Evolutionary conservation across 2,888 invertebrate species (phyloP).

Genomic region (Glyphotaelius pellucidus): DNA sequence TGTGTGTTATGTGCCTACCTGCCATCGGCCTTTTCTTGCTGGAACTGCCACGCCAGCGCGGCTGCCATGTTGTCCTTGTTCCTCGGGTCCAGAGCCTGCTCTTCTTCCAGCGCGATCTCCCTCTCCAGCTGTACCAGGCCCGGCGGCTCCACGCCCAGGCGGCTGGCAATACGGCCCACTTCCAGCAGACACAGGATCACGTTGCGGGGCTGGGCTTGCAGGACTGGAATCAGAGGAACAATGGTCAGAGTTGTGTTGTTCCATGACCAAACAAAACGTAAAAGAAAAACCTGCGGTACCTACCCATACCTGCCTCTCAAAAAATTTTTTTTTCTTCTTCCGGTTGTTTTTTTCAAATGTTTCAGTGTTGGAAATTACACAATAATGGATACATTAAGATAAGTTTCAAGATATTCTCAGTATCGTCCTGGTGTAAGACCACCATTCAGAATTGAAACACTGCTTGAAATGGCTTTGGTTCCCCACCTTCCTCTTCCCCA

Average conservation of each 20-base stretch:
- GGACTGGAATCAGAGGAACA: conserved; percentile 75
- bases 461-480: too few relatives aligned
- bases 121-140: conserved; percentile 89
- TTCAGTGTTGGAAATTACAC: not conserved
- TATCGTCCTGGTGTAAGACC: too few relatives aligned
- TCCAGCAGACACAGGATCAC: conserved; percentile 91
- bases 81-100: conserved; percentile 78
- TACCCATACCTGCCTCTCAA: too few relatives aligned
- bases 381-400: too few relatives aligned
- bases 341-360: not conserved
- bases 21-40: conserved; percentile 69
- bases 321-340: too few relatives aligned
- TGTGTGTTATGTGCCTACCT: not conserved
- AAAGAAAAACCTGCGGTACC: too few relatives aligned
- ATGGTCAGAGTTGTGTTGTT: not conserved
- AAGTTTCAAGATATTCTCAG: too few relatives aligned
- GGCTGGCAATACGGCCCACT: conserved; percentile 88
- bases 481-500: too few relatives aligned
- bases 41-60: conserved; percentile 84
- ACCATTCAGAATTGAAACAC: too few relatives aligned
- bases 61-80: conserved; percentile 71
- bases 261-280: too few relatives aligned
- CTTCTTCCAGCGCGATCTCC: conserved; percentile 90
- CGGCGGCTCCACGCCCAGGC: conserved; percentile 89
- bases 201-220: conserved; percentile 89